Percentiles rank a stretch among this genome's conserved stretches.
phyloP scores from a whole-genome alignment of 1,140 invertebrate species.

The Melanaphis sacchari region DNA sequence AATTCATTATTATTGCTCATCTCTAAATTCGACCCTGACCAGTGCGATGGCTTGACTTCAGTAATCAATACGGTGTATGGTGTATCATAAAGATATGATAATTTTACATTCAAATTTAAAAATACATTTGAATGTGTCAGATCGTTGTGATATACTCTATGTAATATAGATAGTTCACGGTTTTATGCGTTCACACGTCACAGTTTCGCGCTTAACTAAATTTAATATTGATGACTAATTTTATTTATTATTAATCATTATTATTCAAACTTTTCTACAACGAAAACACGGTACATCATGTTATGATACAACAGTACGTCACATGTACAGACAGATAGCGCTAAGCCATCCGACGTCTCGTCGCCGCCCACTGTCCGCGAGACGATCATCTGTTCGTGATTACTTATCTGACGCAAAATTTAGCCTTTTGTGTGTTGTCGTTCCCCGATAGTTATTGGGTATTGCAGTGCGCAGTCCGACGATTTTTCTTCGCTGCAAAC shows the following conservation, averaged over 20 bases:
- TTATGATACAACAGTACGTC: too few species aligned
- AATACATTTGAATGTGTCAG: too few species aligned
- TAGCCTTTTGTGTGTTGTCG: slow-evolving; percentile 43
- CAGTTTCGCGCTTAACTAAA: background rate
- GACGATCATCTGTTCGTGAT: slow-evolving; percentile 53
- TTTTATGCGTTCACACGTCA: background rate
- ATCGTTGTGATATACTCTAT: background rate
- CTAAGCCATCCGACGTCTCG: background rate
- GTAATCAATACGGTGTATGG: too few species aligned
- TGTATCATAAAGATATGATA: too few species aligned
- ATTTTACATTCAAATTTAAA: too few species aligned
- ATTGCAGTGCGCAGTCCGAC: background rate
- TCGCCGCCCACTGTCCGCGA: background rate
- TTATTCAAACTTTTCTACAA: background rate
- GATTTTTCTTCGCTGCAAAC: background rate
- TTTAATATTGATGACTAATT: too few species aligned
- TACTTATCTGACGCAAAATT: slow-evolving; percentile 50
- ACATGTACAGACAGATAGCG: slow-evolving; percentile 35
- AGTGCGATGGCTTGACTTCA: background rate
- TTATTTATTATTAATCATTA: too few species aligned
- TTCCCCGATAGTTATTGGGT: background rate
- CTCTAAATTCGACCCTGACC: background rate
- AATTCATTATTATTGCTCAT: background rate
- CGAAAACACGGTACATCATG: background rate
- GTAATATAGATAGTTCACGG: background rate